Percentiles rank a stretch among this genome's conserved stretches.
phyloP scores from a whole-genome alignment of 2,113 vertebrate species.

The Eretmochelys imbricata region DNA sequence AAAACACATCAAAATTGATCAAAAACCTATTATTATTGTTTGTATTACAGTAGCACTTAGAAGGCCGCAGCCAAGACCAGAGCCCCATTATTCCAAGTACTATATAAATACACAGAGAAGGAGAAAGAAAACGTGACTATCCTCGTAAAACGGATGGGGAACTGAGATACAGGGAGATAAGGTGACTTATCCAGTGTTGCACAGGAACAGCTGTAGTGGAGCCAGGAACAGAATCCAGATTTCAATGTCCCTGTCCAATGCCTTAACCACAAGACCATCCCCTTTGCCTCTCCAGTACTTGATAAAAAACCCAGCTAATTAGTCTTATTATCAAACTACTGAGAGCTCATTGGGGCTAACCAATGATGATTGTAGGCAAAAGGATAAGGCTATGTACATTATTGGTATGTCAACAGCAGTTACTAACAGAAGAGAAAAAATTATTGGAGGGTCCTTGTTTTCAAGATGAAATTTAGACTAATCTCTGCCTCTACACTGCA shows the following conservation, averaged over 20 bases:
- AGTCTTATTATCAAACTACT: background rate
- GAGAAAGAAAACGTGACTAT: background rate
- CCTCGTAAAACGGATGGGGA: slow-evolving; percentile 1
- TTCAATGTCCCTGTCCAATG: background rate
- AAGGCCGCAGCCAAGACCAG: background rate
- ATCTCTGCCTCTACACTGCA: background rate
- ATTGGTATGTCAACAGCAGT: rapidly evolving
- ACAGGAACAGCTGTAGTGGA: slow-evolving; percentile 16
- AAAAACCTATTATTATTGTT: background rate
- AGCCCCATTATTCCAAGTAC: background rate
- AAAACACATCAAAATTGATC: background rate
- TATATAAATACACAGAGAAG: background rate
- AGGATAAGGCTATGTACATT: background rate
- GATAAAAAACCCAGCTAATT: background rate
- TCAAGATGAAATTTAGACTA: background rate
- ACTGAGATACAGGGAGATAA: background rate
- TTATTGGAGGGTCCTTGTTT: rapidly evolving
- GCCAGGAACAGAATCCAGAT: background rate
- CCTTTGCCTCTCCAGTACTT: background rate
- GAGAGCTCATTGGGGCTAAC: background rate
- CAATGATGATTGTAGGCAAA: background rate
- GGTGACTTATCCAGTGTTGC: slow-evolving; percentile 7
- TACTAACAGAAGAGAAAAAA: background rate
- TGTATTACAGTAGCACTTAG: rapidly evolving
- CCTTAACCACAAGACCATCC: background rate